Evolutionary conservation across 1,140 invertebrate genomes (phyloP).

Genomic region (Odontomachus brunneus): DNA sequence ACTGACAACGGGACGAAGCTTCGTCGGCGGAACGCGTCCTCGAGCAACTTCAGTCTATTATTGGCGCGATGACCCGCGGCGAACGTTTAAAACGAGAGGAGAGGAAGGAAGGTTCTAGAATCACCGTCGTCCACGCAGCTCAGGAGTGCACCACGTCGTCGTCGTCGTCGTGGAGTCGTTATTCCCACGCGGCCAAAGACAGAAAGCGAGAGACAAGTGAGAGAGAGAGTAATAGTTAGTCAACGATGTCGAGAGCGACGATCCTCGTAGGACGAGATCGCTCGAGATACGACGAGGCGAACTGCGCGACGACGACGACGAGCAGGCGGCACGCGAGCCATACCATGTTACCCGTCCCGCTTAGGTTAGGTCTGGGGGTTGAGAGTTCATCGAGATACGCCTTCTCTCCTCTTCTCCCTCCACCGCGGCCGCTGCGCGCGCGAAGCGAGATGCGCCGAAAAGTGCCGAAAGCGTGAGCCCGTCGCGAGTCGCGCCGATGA

Average conservation of each 20-base stretch:
- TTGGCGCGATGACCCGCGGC: too few relatives aligned
- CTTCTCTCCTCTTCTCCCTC: too few relatives aligned
- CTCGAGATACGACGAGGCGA: constrained; percentile 15
- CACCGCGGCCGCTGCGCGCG: constrained; percentile 57
- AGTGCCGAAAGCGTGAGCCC: background rate
- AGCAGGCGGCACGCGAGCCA: constrained; percentile 13
- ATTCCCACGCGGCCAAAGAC: too few relatives aligned
- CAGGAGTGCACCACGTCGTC: too few relatives aligned
- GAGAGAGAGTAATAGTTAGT: background rate
- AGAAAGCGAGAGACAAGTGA: too few relatives aligned
- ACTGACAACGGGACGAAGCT: too few relatives aligned
- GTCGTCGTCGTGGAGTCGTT: too few relatives aligned
- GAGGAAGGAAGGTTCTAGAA: too few relatives aligned
- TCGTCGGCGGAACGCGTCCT: too few relatives aligned
- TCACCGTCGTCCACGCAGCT: too few relatives aligned
- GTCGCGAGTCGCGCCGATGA: constrained; percentile 2
- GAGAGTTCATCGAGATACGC: constrained; percentile 50
- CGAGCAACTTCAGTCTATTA: too few relatives aligned
- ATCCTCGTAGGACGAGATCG: background rate
- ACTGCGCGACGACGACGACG: constrained; percentile 13
- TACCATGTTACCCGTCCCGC: constrained; percentile 62
- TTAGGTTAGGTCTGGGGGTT: constrained; percentile 68
- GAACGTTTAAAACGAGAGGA: too few relatives aligned
- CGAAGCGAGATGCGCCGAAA: constrained; percentile 36
- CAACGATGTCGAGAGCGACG: background rate